Percentiles rank a stretch among this genome's conserved stretches.
phyloP scores from a whole-genome alignment of 2,888 invertebrate genomes.

The Pyrrhosoma nymphula region DNA sequence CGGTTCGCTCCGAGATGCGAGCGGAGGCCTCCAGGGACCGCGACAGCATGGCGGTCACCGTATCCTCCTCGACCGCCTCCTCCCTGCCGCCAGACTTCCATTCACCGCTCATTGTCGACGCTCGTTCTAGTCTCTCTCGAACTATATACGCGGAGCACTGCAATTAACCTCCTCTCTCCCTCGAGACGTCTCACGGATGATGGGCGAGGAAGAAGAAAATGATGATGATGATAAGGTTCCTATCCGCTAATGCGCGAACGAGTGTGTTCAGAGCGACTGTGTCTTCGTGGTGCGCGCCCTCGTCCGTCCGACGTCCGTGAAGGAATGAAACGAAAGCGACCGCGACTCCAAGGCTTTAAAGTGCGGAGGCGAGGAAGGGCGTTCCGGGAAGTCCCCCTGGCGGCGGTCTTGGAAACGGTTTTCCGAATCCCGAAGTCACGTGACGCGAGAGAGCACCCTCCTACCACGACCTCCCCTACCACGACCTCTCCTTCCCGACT shows the following conservation, averaged over 20 bases:
- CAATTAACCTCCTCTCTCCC: neutral
- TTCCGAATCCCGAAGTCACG: constrained; percentile 18
- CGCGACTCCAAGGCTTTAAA: neutral
- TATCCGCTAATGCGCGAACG: neutral
- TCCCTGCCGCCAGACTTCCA: neutral
- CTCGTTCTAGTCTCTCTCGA: neutral
- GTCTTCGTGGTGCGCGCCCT: neutral
- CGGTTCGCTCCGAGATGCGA: neutral
- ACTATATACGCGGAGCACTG: no score
- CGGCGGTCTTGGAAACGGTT: neutral
- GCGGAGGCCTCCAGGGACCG: neutral
- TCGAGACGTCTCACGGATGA: neutral
- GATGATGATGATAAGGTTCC: neutral
- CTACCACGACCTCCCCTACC: neutral
- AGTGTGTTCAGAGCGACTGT: neutral
- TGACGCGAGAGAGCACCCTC: neutral
- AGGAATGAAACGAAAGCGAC: neutral
- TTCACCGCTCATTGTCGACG: neutral
- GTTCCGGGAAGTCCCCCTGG: neutral
- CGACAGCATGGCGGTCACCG: neutral
- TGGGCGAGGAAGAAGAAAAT: neutral
- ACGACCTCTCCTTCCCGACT: neutral
- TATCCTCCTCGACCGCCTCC: neutral
- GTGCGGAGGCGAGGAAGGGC: neutral
- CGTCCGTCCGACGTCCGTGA: neutral